These are phyloP conservation scores for Trigoniulus corallinus DNA, from an alignment of 1,140 invertebrate genomes.

Conservation along the genomic window DNA sequence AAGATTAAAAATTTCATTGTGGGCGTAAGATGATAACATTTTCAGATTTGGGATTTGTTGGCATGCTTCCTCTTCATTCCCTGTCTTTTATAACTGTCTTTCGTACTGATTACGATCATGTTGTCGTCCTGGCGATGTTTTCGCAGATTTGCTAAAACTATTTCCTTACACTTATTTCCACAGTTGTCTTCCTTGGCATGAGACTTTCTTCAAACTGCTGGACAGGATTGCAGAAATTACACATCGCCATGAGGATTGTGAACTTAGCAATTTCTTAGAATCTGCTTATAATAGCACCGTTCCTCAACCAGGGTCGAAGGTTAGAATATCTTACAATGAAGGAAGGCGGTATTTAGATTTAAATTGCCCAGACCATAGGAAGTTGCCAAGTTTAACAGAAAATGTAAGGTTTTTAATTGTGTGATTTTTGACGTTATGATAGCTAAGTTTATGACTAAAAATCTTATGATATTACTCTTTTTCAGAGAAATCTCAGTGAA, in stretches of 20 bases:
- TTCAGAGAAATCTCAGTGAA: constrained; percentile 82
- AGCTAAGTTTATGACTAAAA: constrained; percentile 10
- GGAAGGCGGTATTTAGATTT: constrained; percentile 46
- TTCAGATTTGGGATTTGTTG: too few relatives aligned
- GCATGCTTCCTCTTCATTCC: too few relatives aligned
- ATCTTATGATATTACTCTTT: constrained; percentile 21
- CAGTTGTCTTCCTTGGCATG: constrained; percentile 86
- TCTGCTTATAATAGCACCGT: constrained; percentile 44
- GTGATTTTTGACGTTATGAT: too few relatives aligned
- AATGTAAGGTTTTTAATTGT: constrained; percentile 49
- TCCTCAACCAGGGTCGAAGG: constrained; percentile 31
- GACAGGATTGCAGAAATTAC: constrained; percentile 27
- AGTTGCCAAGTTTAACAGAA: constrained; percentile 79
- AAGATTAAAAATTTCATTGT: too few relatives aligned
- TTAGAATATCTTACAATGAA: constrained; percentile 28
- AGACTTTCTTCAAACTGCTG: constrained; percentile 70
- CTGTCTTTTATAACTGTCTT: too few relatives aligned
- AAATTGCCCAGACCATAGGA: constrained; percentile 55
- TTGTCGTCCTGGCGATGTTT: too few relatives aligned
- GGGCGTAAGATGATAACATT: too few relatives aligned
- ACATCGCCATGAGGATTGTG: constrained; percentile 19
- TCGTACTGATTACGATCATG: too few relatives aligned
- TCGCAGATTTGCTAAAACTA: neutral
- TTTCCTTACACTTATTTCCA: constrained; percentile 6
- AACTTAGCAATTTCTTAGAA: constrained; percentile 43